Conservation (phyloP, 2,797 vertebrate genomes). For the Rhinoraja longicauda region DNA sequence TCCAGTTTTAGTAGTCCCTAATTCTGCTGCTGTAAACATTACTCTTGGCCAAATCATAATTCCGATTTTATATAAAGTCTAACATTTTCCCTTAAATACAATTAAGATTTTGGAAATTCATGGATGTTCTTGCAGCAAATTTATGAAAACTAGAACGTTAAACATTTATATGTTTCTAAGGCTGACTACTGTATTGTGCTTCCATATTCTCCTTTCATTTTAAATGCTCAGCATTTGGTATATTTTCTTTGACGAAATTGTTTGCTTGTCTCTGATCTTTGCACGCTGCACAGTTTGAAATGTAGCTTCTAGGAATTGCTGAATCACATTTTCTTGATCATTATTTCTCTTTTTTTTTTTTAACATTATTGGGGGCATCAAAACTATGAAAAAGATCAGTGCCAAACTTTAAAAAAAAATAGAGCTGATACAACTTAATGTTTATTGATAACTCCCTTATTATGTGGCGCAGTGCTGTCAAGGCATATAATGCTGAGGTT, state of each 20-base stretch:
- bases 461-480: background rate
- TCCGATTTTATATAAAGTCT: background rate
- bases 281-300: background rate
- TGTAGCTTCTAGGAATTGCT: slow-evolving; percentile 6
- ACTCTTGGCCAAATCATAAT: background rate
- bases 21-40: background rate
- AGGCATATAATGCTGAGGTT: background rate
- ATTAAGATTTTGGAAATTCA: background rate
- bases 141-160: background rate
- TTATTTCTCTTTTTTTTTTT: background rate
- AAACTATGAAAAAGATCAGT: background rate
- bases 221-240: background rate
- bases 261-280: background rate
- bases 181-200: background rate
- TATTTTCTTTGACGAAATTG: no score
- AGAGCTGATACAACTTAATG: background rate
- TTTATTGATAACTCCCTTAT: background rate
- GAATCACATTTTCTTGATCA: background rate
- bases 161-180: background rate
- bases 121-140: background rate
- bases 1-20: background rate
- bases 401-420: background rate
- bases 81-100: background rate
- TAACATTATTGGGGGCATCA: background rate
- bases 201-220: background rate